Evolutionary conservation across 2,888 invertebrate genomes (phyloP).

Genomic region (Nomada fabriciana): DNA sequence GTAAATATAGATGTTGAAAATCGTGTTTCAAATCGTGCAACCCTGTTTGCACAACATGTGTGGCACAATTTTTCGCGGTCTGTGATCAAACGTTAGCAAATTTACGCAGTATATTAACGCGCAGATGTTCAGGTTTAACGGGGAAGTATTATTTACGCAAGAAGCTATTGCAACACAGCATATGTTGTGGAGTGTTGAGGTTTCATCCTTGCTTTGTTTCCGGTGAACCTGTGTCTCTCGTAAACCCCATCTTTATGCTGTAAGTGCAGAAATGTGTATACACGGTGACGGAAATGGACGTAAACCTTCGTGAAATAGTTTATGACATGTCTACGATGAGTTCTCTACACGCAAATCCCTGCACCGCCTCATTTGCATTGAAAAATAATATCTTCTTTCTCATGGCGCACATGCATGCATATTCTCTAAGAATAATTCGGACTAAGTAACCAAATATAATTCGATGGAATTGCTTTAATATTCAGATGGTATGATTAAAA

Average conservation of each 20-base stretch:
- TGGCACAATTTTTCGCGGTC: not conserved
- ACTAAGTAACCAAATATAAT: too few species aligned
- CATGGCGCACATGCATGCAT: not conserved
- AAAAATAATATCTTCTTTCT: not conserved
- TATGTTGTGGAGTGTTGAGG: constrained; percentile 36
- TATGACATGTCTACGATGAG: constrained; percentile 23
- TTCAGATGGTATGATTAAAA: too few species aligned
- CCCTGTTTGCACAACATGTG: not conserved
- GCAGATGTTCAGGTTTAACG: constrained; percentile 45
- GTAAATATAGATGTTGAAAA: not conserved
- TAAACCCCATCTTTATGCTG: constrained; percentile 42
- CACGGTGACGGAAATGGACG: constrained; percentile 51
- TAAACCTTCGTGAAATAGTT: constrained; percentile 45
- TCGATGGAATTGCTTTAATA: too few species aligned
- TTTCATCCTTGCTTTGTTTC: constrained; percentile 52
- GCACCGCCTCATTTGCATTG: not conserved
- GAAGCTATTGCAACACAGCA: constrained; percentile 46
- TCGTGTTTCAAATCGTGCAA: too few species aligned
- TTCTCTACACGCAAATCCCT: constrained; percentile 29
- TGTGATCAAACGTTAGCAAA: not conserved
- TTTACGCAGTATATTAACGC: constrained; percentile 38
- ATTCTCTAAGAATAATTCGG: not conserved
- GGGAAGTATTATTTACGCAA: constrained; percentile 53
- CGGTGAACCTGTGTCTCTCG: constrained; percentile 46
- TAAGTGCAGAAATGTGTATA: constrained; percentile 64